phyloP scores from a whole-genome alignment of 1,140 invertebrate species.

The Caenorhabditis inopinata region DNA sequence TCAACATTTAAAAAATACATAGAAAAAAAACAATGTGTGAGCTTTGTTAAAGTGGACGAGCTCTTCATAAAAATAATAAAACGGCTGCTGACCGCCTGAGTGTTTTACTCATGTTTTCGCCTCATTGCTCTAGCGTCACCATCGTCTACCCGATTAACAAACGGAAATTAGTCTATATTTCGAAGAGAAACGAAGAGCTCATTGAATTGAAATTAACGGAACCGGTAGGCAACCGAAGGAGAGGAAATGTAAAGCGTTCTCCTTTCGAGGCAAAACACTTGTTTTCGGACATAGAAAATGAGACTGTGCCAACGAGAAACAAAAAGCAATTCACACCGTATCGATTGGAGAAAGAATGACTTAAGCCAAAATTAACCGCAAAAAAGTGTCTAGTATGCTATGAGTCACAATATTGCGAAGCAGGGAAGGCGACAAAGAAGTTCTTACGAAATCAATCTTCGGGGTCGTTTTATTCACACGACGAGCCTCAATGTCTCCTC shows the following conservation, averaged over 20 bases:
- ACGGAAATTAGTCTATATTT: not conserved
- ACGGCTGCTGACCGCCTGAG: not conserved
- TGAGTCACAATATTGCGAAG: not conserved
- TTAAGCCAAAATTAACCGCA: constrained; percentile 16
- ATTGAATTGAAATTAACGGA: not conserved
- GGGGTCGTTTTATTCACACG: not conserved
- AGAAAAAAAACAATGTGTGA: constrained; percentile 13
- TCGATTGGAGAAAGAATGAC: not conserved
- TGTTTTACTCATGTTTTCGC: constrained; percentile 17
- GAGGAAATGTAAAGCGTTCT: not conserved
- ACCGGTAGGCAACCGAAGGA: not conserved
- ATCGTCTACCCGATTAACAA: not conserved
- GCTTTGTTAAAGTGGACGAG: not conserved
- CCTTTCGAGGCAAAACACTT: constrained; percentile 10
- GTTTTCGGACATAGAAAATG: not conserved
- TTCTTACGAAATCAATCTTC: constrained; percentile 33
- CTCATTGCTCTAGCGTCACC: not conserved
- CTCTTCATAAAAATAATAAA: constrained; percentile 25
- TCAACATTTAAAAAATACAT: too few species aligned
- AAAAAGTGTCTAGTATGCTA: not conserved
- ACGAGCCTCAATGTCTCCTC: constrained; percentile 6
- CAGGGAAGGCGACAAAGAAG: not conserved
- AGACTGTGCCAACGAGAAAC: not conserved
- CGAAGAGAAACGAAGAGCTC: not conserved
- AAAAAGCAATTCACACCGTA: constrained; percentile 1